Percentiles rank a stretch among this genome's conserved stretches.
These are phyloP conservation scores for Gymnocypris eckloni DNA, from an alignment of 2,797 vertebrate species.

Conservation along the genomic window DNA sequence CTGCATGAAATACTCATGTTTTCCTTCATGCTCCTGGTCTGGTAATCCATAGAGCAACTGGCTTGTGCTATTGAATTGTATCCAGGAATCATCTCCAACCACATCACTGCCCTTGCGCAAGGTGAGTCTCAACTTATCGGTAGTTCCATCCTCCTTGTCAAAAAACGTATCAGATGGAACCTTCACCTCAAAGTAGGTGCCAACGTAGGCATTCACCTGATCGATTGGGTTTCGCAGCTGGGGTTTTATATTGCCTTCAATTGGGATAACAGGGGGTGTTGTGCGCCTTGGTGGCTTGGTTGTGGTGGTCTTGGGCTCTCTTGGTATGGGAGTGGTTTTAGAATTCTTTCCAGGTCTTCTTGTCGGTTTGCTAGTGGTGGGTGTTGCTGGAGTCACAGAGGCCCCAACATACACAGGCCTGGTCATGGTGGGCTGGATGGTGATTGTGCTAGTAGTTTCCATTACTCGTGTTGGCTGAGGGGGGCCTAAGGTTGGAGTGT, in stretches of 20 bases:
- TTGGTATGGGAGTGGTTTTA: constrained; percentile 83
- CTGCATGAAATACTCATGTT: constrained; percentile 96
- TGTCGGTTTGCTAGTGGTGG: constrained; percentile 84
- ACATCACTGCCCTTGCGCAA: constrained; percentile 88
- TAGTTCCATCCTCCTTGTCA: constrained; percentile 93
- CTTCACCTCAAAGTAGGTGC: constrained; percentile 98
- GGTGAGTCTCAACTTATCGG: constrained; percentile 93
- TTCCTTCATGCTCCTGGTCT: constrained; percentile 85
- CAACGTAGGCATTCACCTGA: constrained; percentile 92
- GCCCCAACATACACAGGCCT: constrained; percentile 86
- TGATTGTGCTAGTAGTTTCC: constrained; percentile 84
- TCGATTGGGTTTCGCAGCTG: constrained; percentile 92
- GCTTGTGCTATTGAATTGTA: constrained; percentile 97
- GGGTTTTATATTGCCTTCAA: constrained; percentile 84
- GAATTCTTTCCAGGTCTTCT: constrained; percentile 80
- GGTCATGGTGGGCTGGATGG: constrained; percentile 89
- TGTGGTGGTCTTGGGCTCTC: constrained; percentile 86
- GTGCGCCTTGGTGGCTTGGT: constrained; percentile 81
- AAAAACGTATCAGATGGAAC: constrained; percentile 96
- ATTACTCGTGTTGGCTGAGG: constrained; percentile 90
- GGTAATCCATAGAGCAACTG: constrained; percentile 97
- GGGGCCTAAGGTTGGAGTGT: constrained; percentile 90
- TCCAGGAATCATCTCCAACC: constrained; percentile 92
- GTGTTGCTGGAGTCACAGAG: constrained; percentile 87
- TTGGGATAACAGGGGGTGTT: constrained; percentile 79